Conservation (phyloP, 2,888 invertebrate species). For the Melanostoma mellinum region DNA sequence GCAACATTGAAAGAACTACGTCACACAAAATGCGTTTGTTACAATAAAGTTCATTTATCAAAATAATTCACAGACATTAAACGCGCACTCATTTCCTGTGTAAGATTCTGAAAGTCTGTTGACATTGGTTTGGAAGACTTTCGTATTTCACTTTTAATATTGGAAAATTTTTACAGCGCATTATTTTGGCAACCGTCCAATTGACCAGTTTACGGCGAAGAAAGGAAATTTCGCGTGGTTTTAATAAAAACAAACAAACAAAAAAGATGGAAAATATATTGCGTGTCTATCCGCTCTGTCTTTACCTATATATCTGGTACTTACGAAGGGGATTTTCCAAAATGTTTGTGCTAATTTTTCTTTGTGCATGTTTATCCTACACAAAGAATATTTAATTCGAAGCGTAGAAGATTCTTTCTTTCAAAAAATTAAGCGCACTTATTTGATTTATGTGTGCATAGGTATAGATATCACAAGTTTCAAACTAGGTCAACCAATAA, state of each 20-base stretch:
- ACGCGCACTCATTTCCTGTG: not conserved
- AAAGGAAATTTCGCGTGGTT: conserved; percentile 53
- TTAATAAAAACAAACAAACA: conserved; percentile 39
- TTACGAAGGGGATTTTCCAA: conserved; percentile 32
- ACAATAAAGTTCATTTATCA: too few relatives aligned
- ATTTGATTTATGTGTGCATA: not conserved
- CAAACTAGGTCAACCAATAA: conserved; percentile 7
- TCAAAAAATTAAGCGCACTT: conserved; percentile 13
- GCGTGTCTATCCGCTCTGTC: not conserved
- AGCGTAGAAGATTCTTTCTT: conserved; percentile 7
- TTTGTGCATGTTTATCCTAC: conserved; percentile 2
- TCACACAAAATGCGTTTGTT: too few relatives aligned
- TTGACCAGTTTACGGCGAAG: conserved; percentile 57
- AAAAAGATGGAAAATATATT: conserved; percentile 12
- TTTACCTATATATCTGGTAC: not conserved
- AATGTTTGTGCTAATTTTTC: conserved; percentile 8
- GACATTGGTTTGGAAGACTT: conserved; percentile 71
- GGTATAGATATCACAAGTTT: too few relatives aligned
- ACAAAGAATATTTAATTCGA: conserved; percentile 9
- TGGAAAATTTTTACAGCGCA: conserved; percentile 20
- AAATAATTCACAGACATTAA: too few relatives aligned
- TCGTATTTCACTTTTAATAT: conserved; percentile 12
- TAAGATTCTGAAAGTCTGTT: conserved; percentile 79
- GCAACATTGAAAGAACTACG: too few relatives aligned
- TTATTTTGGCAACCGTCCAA: conserved; percentile 57